Base-by-base conservation (phyloP, 1,140 invertebrate species). In the Melitaea cinxia region DNA sequence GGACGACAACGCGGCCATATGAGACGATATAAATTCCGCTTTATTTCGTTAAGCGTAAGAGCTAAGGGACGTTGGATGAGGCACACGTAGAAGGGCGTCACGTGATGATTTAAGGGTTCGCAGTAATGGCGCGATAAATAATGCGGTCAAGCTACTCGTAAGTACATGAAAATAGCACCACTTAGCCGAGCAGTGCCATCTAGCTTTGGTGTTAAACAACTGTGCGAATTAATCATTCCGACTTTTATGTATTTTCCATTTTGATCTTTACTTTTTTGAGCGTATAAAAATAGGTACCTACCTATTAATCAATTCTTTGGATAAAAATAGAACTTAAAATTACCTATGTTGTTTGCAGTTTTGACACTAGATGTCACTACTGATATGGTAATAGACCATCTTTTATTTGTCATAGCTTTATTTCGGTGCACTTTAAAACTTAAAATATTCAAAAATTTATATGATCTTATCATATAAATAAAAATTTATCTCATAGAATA, bases 101-200 rank as follows among this genome's bases (percentile, higher is more conserved):
- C 78, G 77, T 75, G 82, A 90, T 90, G 88, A 90, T 90, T 90
- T 90, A 90, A 85, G 73, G 84, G 75, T 65, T 76, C 72, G 71
- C 75, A 65, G 76, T 89, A 90, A 90, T 90, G 88, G 88, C 67
- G 80, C 84, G 83, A 90, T 90, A 90, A 90, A 90, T 90, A 90
- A 90, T 78, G 65, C 75, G 82, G 87, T 85, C 80, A 84, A 76
- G 65, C 69, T 72, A 71, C 68, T 65, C 75, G 54, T 77, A 76
- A 78, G 72, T 74, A 74, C 68, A 69, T 45, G 62, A 80, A 78
- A 85, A 83, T 82, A 80, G 80, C 74, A 75, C 75, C 81, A 84
- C 82, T 86, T 86, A 90, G 62, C 70, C 73, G 75, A 56, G 67
- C 73, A 83, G 28, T 73, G 84, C 83, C 88, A 90, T 85, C 88